Evolutionary conservation across 2,113 vertebrate genomes (phyloP).

Genomic region (Melanotaenia duboulayi): DNA sequence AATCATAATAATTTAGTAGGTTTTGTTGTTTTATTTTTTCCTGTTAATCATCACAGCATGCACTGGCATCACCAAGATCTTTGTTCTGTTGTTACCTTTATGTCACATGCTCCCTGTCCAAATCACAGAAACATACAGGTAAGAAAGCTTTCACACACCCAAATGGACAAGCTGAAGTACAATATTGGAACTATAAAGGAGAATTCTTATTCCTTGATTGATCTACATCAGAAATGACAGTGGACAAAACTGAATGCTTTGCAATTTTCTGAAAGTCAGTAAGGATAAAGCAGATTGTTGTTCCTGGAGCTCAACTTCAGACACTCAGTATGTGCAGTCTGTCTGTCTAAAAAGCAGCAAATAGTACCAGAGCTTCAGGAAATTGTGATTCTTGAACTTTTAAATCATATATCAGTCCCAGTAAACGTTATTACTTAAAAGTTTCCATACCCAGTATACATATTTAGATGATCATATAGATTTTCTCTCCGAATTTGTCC

Average conservation of each 20-base stretch:
- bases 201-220: too few relatives aligned
- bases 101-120: not conserved
- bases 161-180: slow-evolving; percentile 2
- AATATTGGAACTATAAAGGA: not conserved
- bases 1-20: too few relatives aligned
- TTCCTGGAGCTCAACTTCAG: not conserved
- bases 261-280: not conserved
- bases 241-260: not conserved
- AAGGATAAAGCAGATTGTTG: not conserved
- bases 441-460: not conserved
- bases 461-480: not conserved
- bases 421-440: not conserved
- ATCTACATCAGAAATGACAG: not conserved
- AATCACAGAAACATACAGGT: not conserved
- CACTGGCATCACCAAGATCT: not conserved
- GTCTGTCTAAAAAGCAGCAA: too few relatives aligned
- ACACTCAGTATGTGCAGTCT: not conserved
- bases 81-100: not conserved
- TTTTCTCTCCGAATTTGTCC: not conserved
- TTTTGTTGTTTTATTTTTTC: too few relatives aligned
- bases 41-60: too few relatives aligned
- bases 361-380: not conserved
- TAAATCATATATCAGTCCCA: not conserved
- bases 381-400: not conserved
- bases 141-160: not conserved